These are phyloP conservation scores for Lithophane leautieri DNA, from an alignment of 2,888 invertebrate genomes.

Conservation along the genomic window DNA sequence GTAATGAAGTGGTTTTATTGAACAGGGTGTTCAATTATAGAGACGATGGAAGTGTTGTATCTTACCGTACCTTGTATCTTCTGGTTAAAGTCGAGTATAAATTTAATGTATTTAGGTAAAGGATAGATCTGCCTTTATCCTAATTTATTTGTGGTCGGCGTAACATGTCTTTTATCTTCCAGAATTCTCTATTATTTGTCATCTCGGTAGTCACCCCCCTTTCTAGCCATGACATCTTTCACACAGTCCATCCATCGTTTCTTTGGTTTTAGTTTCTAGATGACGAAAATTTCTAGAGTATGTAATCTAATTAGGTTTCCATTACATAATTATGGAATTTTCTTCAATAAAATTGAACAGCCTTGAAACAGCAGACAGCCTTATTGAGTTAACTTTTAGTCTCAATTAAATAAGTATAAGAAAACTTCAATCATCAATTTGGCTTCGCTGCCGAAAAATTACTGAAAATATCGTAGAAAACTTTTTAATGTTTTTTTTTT, in stretches of 20 bases:
- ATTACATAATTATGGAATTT: background rate
- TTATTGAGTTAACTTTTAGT: constrained; percentile 5
- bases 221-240: background rate
- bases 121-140: background rate
- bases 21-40: constrained; percentile 30
- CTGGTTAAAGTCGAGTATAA: background rate
- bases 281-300: background rate
- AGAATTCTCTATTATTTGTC: background rate
- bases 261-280: background rate
- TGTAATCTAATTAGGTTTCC: background rate
- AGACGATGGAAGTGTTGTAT: constrained; percentile 13
- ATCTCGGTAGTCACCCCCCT: background rate
- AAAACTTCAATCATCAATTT: constrained; percentile 7
- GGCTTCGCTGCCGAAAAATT: background rate
- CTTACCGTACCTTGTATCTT: background rate
- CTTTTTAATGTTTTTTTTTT: background rate
- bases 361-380: background rate
- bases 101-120: background rate
- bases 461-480: background rate
- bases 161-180: background rate
- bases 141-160: background rate
- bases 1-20: constrained; percentile 53
- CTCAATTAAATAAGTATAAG: background rate
- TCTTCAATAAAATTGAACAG: background rate
- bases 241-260: background rate